A percentile compares a stretch with the other conserved stretches of the same genome.
These are phyloP conservation scores for Dryococelus australis DNA, from an alignment of 2,888 invertebrate species.

Conservation along the genomic window DNA sequence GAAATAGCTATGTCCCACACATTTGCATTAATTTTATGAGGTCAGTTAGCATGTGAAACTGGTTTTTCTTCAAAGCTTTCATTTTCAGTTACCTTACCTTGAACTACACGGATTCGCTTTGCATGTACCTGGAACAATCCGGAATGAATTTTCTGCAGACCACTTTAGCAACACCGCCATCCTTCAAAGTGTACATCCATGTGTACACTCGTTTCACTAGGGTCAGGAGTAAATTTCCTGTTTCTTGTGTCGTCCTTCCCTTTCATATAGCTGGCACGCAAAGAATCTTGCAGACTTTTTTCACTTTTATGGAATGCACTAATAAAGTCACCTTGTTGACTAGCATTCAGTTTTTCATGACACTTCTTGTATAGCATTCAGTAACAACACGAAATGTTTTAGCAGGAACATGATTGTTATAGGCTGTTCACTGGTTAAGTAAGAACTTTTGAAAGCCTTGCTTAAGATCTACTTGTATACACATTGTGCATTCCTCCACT, in stretches of 20 bases:
- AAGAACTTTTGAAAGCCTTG: no score
- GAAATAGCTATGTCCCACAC: neutral
- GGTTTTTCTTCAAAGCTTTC: neutral
- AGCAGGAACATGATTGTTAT: neutral
- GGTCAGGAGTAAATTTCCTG: neutral
- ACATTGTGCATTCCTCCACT: no score
- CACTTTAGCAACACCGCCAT: neutral
- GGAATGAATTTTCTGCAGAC: neutral
- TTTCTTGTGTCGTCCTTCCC: neutral
- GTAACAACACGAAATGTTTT: neutral
- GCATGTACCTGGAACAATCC: neutral
- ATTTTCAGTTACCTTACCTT: neutral
- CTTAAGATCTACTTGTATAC: no score
- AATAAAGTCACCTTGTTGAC: neutral
- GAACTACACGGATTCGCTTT: neutral
- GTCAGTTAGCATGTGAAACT: neutral
- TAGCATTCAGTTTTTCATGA: neutral
- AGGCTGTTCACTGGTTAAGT: no score
- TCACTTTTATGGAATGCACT: neutral
- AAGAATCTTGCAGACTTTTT: conserved; percentile 16
- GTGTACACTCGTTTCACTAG: neutral
- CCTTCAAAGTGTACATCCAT: neutral
- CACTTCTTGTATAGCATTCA: neutral
- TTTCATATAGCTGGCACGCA: neutral
- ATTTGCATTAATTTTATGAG: conserved; percentile 16